These are phyloP conservation scores for Athalia rosae DNA, from an alignment of 2,888 invertebrate species.

Conservation along the genomic window DNA sequence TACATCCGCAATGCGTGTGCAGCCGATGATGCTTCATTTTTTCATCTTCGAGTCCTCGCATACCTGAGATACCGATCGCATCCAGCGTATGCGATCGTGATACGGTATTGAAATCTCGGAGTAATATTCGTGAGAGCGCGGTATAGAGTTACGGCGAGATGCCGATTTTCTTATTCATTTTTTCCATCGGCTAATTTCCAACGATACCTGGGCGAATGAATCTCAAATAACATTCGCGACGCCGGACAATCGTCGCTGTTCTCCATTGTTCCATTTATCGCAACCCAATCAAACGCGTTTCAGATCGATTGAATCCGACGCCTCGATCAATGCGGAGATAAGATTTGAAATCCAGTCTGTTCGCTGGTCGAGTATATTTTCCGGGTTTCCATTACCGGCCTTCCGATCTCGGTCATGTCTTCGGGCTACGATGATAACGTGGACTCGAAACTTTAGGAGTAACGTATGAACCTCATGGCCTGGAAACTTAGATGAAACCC, in stretches of 20 bases:
- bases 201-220: too few species aligned
- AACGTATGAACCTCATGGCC: conserved; percentile 55
- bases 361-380: not conserved
- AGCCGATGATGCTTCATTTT: too few species aligned
- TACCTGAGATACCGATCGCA: not conserved
- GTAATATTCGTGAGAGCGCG: conserved; percentile 10
- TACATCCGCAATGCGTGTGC: too few species aligned
- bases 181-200: not conserved
- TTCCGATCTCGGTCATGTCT: too few species aligned
- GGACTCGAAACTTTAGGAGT: not conserved
- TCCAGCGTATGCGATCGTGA: not conserved
- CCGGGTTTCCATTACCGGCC: not conserved
- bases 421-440: not conserved
- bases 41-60: not conserved
- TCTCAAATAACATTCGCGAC: too few species aligned
- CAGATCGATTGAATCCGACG: too few species aligned
- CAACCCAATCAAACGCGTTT: too few species aligned
- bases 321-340: not conserved
- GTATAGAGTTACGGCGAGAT: not conserved
- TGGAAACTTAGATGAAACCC: conserved; percentile 63
- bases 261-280: too few species aligned
- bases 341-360: conserved; percentile 14
- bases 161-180: not conserved
- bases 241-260: too few species aligned
- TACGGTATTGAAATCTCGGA: not conserved